A percentile compares a stretch with the other conserved stretches of the same genome.
phyloP scores from a whole-genome alignment of 1,140 invertebrate species.

The Drosophila repletoides region DNA sequence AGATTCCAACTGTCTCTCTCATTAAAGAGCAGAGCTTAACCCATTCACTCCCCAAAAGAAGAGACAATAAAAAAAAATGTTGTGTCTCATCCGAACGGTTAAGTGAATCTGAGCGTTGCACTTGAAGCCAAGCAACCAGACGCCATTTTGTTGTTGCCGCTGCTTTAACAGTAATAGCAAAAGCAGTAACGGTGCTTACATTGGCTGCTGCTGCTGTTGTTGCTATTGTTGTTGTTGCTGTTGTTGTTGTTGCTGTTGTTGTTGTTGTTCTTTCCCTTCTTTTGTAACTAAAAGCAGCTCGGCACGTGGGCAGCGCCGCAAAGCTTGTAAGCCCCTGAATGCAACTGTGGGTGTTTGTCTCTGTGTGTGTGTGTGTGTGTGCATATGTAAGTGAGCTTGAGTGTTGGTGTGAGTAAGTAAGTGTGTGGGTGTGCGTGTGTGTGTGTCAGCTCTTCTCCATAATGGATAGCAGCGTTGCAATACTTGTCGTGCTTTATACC shows the following conservation, averaged over 20 bases:
- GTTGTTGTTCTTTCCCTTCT: too few relatives aligned
- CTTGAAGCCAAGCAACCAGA: conserved; percentile 54
- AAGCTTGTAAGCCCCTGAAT: conserved; percentile 34
- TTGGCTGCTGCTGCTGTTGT: not conserved
- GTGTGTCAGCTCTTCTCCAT: not conserved
- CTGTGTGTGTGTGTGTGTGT: too few relatives aligned
- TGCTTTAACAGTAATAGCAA: not conserved
- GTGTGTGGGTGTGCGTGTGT: not conserved
- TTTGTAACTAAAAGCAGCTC: too few relatives aligned
- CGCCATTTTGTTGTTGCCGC: conserved; percentile 34
- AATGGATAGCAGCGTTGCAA: too few relatives aligned
- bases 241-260: too few relatives aligned
- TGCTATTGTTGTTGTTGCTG: conserved; percentile 15
- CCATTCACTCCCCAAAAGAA: conserved; percentile 9
- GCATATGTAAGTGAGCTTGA: not conserved
- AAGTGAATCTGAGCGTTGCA: conserved; percentile 60
- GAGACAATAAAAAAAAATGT: too few relatives aligned
- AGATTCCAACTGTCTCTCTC: too few relatives aligned
- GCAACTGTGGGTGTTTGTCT: conserved; percentile 6
- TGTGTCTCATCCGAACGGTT: too few relatives aligned
- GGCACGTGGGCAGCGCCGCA: conserved; percentile 19
- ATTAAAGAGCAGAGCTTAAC: conserved; percentile 8
- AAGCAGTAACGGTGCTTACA: not conserved
- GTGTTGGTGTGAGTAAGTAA: not conserved
- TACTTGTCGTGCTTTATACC: too few relatives aligned